phyloP scores from a whole-genome alignment of 2,113 vertebrate species.

The Peromyscus californicus region DNA sequence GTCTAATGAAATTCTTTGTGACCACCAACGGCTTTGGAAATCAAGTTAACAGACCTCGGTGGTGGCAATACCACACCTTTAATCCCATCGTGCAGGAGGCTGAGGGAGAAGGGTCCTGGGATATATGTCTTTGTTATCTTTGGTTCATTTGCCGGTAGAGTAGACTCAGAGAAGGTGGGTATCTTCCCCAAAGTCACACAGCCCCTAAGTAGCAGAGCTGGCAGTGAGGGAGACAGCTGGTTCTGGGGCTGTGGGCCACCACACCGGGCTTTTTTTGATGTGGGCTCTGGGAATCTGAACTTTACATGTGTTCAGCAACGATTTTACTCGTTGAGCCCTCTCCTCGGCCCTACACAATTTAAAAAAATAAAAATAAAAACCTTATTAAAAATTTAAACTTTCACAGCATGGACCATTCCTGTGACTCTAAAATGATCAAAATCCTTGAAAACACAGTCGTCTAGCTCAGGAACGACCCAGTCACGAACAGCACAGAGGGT shows the following conservation, averaged over 20 bases:
- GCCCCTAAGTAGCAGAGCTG: background rate
- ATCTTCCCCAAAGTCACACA: background rate
- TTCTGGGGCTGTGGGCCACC: background rate
- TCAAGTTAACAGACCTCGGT: too few relatives aligned
- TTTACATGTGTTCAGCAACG: background rate
- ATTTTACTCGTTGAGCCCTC: background rate
- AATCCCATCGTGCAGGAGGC: rapidly evolving
- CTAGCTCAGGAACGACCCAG: background rate
- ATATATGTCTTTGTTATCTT: background rate
- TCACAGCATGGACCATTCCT: background rate
- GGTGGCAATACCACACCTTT: background rate
- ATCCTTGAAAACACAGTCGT: background rate
- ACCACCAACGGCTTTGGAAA: background rate
- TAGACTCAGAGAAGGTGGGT: conserved; percentile 21
- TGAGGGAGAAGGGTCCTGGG: background rate
- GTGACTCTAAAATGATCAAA: background rate
- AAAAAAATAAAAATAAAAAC: background rate
- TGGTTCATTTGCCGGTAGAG: background rate
- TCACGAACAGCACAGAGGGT: background rate
- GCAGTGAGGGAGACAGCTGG: background rate
- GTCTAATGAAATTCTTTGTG: background rate
- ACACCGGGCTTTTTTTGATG: background rate
- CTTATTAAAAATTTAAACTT: background rate
- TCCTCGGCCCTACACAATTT: background rate
- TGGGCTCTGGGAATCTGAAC: background rate